Percentiles rank a stretch among this genome's conserved stretches.
Evolutionary conservation across 2,888 invertebrate genomes (phyloP).

Genomic region (Pachymerium ferrugineum): DNA sequence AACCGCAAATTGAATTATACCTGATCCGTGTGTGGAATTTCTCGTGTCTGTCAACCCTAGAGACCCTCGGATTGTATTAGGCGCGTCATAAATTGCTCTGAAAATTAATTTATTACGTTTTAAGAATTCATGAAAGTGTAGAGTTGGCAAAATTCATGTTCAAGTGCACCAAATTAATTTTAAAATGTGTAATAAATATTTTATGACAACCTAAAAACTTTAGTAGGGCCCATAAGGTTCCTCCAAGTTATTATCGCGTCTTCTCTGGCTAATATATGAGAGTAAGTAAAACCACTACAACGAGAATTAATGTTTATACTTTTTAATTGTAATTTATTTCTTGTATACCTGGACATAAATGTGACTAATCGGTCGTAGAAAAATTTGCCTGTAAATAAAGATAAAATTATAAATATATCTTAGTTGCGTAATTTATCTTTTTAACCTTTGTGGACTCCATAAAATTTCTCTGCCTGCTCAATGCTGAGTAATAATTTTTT

Average conservation of each 20-base stretch:
- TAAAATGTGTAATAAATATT: conserved; percentile 21
- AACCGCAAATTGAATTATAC: conserved; percentile 52
- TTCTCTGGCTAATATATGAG: conserved; percentile 68
- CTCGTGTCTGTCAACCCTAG: conserved; percentile 90
- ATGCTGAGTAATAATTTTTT: conserved; percentile 59
- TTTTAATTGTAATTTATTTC: conserved; percentile 14
- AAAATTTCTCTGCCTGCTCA: conserved; percentile 66
- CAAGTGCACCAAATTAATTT: not conserved
- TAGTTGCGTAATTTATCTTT: not conserved
- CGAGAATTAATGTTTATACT: conserved; percentile 18
- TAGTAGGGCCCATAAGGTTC: conserved; percentile 80
- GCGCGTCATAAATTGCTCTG: conserved; percentile 69
- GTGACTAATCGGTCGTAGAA: conserved; percentile 74
- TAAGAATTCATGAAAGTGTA: too few relatives aligned
- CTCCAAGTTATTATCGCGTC: conserved; percentile 78
- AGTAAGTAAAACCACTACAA: conserved; percentile 72
- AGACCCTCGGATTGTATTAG: conserved; percentile 69
- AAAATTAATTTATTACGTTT: too few relatives aligned
- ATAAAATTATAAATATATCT: not conserved
- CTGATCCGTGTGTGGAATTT: conserved; percentile 91
- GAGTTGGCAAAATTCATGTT: not conserved
- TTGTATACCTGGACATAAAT: conserved; percentile 68
- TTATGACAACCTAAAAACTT: conserved; percentile 53
- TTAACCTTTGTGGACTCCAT: conserved; percentile 64
- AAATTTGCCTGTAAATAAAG: conserved; percentile 57